These are phyloP conservation scores for Drosophila leonis DNA, from an alignment of 2,888 invertebrate genomes.

Conservation along the genomic window DNA sequence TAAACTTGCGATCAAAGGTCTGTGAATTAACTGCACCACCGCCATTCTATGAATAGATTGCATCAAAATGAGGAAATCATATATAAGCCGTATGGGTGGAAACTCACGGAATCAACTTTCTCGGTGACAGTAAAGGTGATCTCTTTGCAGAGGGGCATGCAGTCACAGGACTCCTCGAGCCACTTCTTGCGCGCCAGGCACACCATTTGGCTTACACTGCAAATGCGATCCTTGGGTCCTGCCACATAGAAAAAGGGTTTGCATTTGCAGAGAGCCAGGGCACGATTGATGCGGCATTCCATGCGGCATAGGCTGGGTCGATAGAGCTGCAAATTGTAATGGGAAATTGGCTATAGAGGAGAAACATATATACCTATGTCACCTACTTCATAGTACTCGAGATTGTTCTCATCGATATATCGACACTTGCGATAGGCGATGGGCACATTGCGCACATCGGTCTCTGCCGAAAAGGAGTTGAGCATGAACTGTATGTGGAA, in stretches of 20 bases:
- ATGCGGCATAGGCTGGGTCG: conserved; percentile 79
- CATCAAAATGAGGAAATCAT: background rate
- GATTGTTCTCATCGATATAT: conserved; percentile 78
- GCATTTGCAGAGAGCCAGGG: conserved; percentile 78
- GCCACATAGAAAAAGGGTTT: conserved; percentile 83
- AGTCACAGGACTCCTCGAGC: conserved; percentile 71
- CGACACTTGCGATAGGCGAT: conserved; percentile 83
- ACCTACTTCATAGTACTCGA: conserved; percentile 77
- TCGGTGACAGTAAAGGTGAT: conserved; percentile 65
- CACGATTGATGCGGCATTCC: conserved; percentile 82
- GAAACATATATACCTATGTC: background rate
- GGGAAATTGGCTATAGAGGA: background rate
- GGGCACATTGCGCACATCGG: conserved; percentile 76
- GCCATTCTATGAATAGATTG: conserved; percentile 43
- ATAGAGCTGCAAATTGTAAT: conserved; percentile 68
- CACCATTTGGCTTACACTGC: conserved; percentile 76
- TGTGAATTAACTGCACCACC: conserved; percentile 35
- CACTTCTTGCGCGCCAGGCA: conserved; percentile 75
- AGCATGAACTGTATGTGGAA: conserved; percentile 67
- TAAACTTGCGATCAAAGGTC: conserved; percentile 72
- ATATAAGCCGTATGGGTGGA: too few species aligned
- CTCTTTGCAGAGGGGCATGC: conserved; percentile 75
- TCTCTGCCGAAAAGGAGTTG: conserved; percentile 69
- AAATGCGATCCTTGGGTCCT: conserved; percentile 67
- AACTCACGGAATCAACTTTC: conserved; percentile 67